Base-by-base conservation (phyloP, 2,113 vertebrate genomes). In the Nematolebias whitei region DNA sequence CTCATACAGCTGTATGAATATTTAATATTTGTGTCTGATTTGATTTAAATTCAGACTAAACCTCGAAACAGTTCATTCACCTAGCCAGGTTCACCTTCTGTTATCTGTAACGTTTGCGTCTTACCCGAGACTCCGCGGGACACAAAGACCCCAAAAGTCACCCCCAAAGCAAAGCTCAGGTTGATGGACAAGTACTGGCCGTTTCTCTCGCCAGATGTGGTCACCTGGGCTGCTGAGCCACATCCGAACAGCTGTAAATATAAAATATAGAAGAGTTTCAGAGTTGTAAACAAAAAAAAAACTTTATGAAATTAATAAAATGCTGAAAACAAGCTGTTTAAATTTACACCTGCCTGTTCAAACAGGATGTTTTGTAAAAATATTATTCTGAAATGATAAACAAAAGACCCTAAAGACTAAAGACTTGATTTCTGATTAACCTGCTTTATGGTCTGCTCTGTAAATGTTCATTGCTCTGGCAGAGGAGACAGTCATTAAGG, bases 111-210 rank as follows among this genome's bases (percentile, higher is more conserved):
- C 5, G 9, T 35, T 10, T 19, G 18, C 16, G 18, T 6, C 49
- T 76, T 18, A 85, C 96, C 94, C 59, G 95, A 96, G 41, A 96
- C 87, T 1, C 94, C 95, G 0, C 91, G 92, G 0, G 86, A 92
- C 0, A 81, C 70, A 12, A 94, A 93, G 43, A 95, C 24, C 20
- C 92, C 93, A 18, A 93, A 84, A 2, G 81, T 92, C 1, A 95
- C 90, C 0, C 90, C 93, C n/a, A 96, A 45, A 32, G 95, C 87
- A 0, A 94, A 92, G 0, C 88, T 94, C 61, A 96, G 72, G 71
- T 93, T 92, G 60, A 89, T 79, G 0, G 93, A 94, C 52, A 96
- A 44, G 63, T 92, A 64, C 47, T 93, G 84, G 0, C 95, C 95
- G 39, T 94, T 95, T 0, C 29, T 76, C 12, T 91, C 84, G 0